Percentiles rank a stretch among this genome's conserved stretches.
Conservation (phyloP, 1,140 invertebrate species). For the Drosophila takahashii region DNA sequence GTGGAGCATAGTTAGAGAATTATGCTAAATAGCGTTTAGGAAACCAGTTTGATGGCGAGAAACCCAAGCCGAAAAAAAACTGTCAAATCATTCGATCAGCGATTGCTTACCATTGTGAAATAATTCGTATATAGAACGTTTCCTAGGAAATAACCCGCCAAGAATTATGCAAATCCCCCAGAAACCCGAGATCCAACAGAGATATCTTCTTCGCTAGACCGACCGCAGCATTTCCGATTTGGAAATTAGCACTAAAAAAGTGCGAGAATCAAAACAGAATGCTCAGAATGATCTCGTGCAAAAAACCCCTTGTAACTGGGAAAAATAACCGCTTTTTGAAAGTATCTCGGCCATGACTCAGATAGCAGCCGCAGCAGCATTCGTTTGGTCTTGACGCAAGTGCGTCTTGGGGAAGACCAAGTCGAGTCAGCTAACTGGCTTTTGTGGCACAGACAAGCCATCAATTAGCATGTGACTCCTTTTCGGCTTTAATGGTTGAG, state of each 20-base stretch:
- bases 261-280: slow-evolving; percentile 53
- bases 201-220: slow-evolving; percentile 9
- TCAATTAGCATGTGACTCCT: slow-evolving; percentile 52
- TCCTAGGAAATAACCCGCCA: slow-evolving; percentile 62
- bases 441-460: slow-evolving; percentile 37
- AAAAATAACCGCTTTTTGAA: slow-evolving; percentile 65
- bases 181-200: slow-evolving; percentile 28
- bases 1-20: slow-evolving; percentile 46
- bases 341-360: slow-evolving; percentile 72
- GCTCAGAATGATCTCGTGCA: slow-evolving; percentile 18
- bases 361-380: slow-evolving; percentile 44
- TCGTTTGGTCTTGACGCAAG: slow-evolving; percentile 52
- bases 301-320: slow-evolving; percentile 78
- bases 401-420: slow-evolving; percentile 68
- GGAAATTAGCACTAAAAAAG: slow-evolving; percentile 48
- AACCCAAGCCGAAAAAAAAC: slow-evolving; percentile 10
- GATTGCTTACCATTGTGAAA: slow-evolving; percentile 27
- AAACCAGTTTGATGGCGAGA: slow-evolving; percentile 52
- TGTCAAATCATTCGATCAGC: slow-evolving; percentile 36
- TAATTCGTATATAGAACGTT: slow-evolving; percentile 46
- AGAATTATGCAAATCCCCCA: slow-evolving; percentile 60
- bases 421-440: slow-evolving; percentile 40
- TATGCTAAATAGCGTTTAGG: slow-evolving; percentile 56
- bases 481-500: slow-evolving; percentile 22
- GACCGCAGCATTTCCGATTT: slow-evolving; percentile 66